Evolutionary conservation across 2,888 invertebrate genomes (phyloP), one percentile per base, ranked within the genome.

Genomic region (Himalopsyche kuldschensis): DNA sequence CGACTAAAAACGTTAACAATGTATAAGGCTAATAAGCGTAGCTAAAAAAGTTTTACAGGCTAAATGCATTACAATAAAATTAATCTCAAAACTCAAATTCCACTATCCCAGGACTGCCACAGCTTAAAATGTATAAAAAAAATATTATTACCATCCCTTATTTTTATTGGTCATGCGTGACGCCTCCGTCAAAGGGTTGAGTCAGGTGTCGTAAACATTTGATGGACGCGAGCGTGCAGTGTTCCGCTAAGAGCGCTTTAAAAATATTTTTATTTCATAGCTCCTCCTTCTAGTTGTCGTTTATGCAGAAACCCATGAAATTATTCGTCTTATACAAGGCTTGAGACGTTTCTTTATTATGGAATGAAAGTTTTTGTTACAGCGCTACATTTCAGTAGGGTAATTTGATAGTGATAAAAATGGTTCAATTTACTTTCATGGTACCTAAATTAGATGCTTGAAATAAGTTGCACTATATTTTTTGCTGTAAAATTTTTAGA

Each of bases 121-220:
- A 76, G 32, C n/a, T 76, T 76, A 35, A 35, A 76, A 76, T 76
- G 76, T 76, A 76, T 11, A 76, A 76, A 76, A 76, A 30, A 76
- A 75, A n/a, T n/a, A 32, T 76, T 75, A 69, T 69, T 69, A 69
- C 69, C 79, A 79, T 79, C 82, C 82, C 82, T 82, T 75, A 75
- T 79, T 82, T 82, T 82, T 82, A 82, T 82, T 82, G 69, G 79
- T 82, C 47, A 79, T 79, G 82, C 82, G 55, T 79, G 82, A 82
- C 79, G 76, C 48, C 35, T 76, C 30, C 27, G 76, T 32, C 31
- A 75, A 82, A 79, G 82, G 82, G 82, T 82, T 69, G 69, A 69
- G 69, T 69, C 69, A 69, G 69, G 69, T 69, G 69, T 69, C 69
- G 69, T 82, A 78, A 69, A 41, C 69, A 30, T 69, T 69, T 69